Percentiles rank a stretch among this genome's conserved stretches.
Evolutionary conservation across 2,113 vertebrate genomes (phyloP).

Genomic region (Notarius lentiginosus): DNA sequence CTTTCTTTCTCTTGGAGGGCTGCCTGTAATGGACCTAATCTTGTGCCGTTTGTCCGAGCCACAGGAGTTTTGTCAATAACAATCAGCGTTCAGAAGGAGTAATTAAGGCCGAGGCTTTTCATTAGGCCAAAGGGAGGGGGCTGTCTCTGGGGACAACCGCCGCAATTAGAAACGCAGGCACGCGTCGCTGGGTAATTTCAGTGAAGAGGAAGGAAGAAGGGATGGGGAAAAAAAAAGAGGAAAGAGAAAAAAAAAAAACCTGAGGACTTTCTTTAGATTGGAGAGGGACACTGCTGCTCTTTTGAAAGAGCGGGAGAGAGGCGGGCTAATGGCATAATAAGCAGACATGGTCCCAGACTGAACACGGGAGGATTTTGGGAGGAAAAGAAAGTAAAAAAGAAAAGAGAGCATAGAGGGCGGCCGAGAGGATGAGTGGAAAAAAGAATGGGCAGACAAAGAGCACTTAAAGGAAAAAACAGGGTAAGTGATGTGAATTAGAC

Average conservation of each 20-base stretch:
- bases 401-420: constrained; percentile 53
- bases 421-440: constrained; percentile 58
- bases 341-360: constrained; percentile 72
- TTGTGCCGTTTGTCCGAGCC: constrained; percentile 83
- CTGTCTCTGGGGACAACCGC: constrained; percentile 76
- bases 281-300: constrained; percentile 78
- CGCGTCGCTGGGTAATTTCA: constrained; percentile 82
- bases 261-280: constrained; percentile 78
- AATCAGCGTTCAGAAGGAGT: constrained; percentile 86
- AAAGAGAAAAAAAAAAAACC: constrained; percentile 62
- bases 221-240: constrained; percentile 31
- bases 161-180: constrained; percentile 85
- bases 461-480: constrained; percentile 64
- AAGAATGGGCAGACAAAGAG: constrained; percentile 64
- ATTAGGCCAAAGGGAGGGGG: constrained; percentile 80
- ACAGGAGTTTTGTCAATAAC: constrained; percentile 87
- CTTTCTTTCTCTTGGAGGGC: constrained; percentile 71
- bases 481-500: constrained; percentile 70
- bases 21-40: constrained; percentile 85
- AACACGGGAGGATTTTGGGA: constrained; percentile 57
- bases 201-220: constrained; percentile 67
- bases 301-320: constrained; percentile 68
- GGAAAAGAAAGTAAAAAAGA: constrained; percentile 54
- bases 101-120: constrained; percentile 86
- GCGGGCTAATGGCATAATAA: constrained; percentile 81